These are phyloP conservation scores for Eurystomus glaucurus DNA, from an alignment of 2,797 vertebrate genomes.

Conservation along the genomic window DNA sequence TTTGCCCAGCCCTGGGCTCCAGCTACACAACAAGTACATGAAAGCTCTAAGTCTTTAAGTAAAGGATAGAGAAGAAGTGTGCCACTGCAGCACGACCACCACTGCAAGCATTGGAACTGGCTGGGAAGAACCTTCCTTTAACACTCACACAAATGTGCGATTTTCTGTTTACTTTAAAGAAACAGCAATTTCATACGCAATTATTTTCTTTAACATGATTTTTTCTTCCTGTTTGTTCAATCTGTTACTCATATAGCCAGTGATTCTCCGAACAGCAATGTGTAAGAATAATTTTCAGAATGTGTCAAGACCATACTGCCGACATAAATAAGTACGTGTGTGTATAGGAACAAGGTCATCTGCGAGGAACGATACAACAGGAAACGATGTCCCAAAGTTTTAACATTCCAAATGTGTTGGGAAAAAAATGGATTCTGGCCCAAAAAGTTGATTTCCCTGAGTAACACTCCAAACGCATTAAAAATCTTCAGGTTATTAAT, in stretches of 20 bases:
- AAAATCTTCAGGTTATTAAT: constrained; percentile 53
- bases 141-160: not conserved
- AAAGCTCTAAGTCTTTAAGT: not conserved
- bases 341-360: not conserved
- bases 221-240: not conserved
- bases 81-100: not conserved
- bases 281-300: not conserved
- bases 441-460: constrained; percentile 11
- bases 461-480: not conserved
- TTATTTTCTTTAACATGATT: not conserved
- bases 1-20: not conserved
- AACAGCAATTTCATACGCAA: not conserved
- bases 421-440: not conserved
- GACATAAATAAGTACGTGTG: not conserved
- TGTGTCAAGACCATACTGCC: not conserved
- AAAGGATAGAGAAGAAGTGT: not conserved
- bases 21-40: rapidly evolving
- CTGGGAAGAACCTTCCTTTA: not conserved
- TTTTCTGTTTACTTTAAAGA: not conserved
- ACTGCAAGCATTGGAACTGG: not conserved
- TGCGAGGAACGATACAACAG: not conserved
- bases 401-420: not conserved
- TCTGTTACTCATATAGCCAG: not conserved
- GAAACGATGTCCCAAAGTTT: not conserved
- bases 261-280: not conserved